phyloP scores from a whole-genome alignment of 2,888 invertebrate genomes.

The Margaritifera margaritifera region DNA sequence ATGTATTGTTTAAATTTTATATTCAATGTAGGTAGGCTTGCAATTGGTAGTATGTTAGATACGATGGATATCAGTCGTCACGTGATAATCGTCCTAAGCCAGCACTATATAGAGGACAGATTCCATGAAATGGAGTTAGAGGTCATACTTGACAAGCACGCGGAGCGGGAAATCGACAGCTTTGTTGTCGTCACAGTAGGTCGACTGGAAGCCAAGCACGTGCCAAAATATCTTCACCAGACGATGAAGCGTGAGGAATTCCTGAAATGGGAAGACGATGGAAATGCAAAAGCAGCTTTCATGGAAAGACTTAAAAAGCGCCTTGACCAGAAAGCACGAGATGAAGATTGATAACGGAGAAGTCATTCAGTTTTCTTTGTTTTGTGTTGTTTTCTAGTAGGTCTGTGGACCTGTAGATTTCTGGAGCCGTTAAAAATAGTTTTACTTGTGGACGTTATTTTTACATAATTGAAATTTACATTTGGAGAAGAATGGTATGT shows the following conservation, averaged over 20 bases:
- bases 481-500: too few species aligned
- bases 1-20: slow-evolving; percentile 1
- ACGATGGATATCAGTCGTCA: slow-evolving; percentile 36
- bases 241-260: slow-evolving; percentile 34
- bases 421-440: too few species aligned
- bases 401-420: too few species aligned
- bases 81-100: slow-evolving; percentile 44
- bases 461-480: too few species aligned
- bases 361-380: too few species aligned
- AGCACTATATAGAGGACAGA: slow-evolving; percentile 28
- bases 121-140: slow-evolving; percentile 41
- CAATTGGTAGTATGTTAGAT: slow-evolving; percentile 33
- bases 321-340: neutral
- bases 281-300: slow-evolving; percentile 30
- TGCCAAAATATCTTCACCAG: slow-evolving; percentile 36
- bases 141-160: slow-evolving; percentile 20
- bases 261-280: slow-evolving; percentile 43
- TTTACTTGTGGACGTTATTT: too few species aligned
- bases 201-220: slow-evolving; percentile 13
- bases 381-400: too few species aligned
- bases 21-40: slow-evolving; percentile 17
- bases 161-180: slow-evolving; percentile 27
- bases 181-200: slow-evolving; percentile 38
- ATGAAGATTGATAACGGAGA: neutral
- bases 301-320: slow-evolving; percentile 21